Evolutionary conservation across 2,797 vertebrate genomes (phyloP), one percentile per base, ranked within the genome.

Genomic region (Amazona finschi): DNA sequence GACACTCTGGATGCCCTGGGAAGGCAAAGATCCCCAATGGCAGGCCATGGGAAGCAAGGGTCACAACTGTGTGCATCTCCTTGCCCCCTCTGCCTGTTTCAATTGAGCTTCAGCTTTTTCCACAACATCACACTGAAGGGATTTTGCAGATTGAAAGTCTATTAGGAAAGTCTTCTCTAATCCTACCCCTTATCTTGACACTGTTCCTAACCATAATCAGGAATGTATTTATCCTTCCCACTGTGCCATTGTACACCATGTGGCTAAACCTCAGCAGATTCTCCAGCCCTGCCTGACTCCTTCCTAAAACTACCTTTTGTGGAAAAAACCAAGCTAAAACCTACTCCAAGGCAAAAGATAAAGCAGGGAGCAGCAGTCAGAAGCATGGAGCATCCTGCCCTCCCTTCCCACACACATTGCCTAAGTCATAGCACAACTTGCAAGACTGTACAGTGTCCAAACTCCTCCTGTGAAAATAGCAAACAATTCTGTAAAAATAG

Each of bases 401-500:
- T 90, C 67, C 41, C 75, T 77, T 71, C 53, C 76, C 5, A 1
- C 41, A 55, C 30, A 52, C 61, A 47, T 15, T 4, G 31, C 55
- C 66, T 79, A 58, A 91, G 75, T 60, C 89, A 85, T 41, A 80
- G 64, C 52, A 80, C 71, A 82, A 55, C 80, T 55, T 58, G 57
- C 30, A 61, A 79, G 57, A 71, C 1, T 83, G 64, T 38, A 31
- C 73, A 70, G 41, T 24, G 67, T 49, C 92, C 90, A 95, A 96
- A 87, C 44, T 52, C 4, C 74, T 87, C 88, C 30, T 91, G 80
- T 50, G 87, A 96, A 94, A 95, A 93, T 72, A 91, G 64, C 83
- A 91, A 94, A 69, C 80, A 94, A 80, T 87, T 88, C 89, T 2
- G 5, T 62, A 94, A 96, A 96, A 96, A 94, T 15, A 95, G 91